Conservation (phyloP, 2,888 invertebrate species). For the Conchocele bisecta region DNA sequence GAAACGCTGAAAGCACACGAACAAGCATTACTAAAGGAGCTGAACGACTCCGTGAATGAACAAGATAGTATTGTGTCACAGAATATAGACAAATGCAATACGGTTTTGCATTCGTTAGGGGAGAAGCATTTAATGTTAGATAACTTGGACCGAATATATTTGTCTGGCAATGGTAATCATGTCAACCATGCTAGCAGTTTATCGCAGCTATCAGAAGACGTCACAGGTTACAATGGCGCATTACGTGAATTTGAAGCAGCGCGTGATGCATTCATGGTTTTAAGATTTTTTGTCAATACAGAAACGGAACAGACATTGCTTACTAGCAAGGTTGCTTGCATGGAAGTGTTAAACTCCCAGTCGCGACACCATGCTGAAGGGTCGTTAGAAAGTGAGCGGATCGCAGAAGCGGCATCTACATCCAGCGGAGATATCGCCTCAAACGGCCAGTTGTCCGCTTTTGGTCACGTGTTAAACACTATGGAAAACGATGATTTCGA, state of each 20-base stretch:
- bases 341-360: conserved; percentile 48
- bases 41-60: conserved; percentile 37
- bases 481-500: too few species aligned
- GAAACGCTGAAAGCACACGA: conserved; percentile 39
- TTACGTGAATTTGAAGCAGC: conserved; percentile 13
- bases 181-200: not conserved
- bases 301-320: conserved; percentile 40
- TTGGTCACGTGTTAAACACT: too few species aligned
- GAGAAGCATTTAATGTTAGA: conserved; percentile 24
- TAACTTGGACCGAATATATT: conserved; percentile 10
- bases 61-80: conserved; percentile 30
- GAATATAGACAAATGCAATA: conserved; percentile 28
- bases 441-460: too few species aligned
- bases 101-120: not conserved
- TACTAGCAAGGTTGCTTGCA: conserved; percentile 32
- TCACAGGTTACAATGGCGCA: not conserved
- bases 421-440: too few species aligned
- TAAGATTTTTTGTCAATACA: conserved; percentile 49
- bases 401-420: conserved; percentile 31
- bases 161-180: not conserved
- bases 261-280: conserved; percentile 47
- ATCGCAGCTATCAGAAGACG: not conserved
- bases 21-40: conserved; percentile 14
- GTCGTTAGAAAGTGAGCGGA: conserved; percentile 37
- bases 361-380: conserved; percentile 1